phyloP scores from a whole-genome alignment of 2,888 invertebrate genomes.

The Hirtodrosophila confusa region DNA sequence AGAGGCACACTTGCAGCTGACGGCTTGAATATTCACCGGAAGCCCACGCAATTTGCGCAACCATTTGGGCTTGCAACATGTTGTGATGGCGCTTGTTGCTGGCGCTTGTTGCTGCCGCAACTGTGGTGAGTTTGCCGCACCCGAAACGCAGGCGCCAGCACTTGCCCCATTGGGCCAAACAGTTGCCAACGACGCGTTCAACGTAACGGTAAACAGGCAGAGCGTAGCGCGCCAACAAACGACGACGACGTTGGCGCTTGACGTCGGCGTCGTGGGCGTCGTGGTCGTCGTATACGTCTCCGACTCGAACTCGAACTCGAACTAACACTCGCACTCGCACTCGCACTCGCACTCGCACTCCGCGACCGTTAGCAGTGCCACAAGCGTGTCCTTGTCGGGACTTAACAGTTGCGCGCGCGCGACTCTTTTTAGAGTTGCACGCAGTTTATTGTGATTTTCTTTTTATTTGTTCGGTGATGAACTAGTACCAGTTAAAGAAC shows the following conservation, averaged over 20 bases:
- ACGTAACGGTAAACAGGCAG: conserved; percentile 48
- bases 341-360: neutral
- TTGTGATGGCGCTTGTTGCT: conserved; percentile 33
- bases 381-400: neutral
- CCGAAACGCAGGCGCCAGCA: conserved; percentile 42
- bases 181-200: conserved; percentile 54
- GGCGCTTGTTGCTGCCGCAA: conserved; percentile 7
- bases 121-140: conserved; percentile 33
- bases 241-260: conserved; percentile 28
- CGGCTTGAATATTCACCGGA: neutral
- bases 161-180: conserved; percentile 6
- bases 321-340: neutral
- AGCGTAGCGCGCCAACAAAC: conserved; percentile 28
- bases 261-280: conserved; percentile 51
- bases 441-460: neutral
- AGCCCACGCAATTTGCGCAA: neutral
- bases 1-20: too few relatives aligned
- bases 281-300: conserved; percentile 12
- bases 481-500: neutral
- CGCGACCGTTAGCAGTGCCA: neutral
- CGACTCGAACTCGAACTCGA: neutral
- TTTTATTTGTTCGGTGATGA: neutral
- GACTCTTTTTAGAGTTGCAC: neutral
- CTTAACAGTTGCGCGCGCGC: conserved; percentile 23
- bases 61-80: conserved; percentile 14